These are phyloP conservation scores for Discoglossus pictus DNA, from an alignment of 2,797 vertebrate genomes.

Conservation along the genomic window DNA sequence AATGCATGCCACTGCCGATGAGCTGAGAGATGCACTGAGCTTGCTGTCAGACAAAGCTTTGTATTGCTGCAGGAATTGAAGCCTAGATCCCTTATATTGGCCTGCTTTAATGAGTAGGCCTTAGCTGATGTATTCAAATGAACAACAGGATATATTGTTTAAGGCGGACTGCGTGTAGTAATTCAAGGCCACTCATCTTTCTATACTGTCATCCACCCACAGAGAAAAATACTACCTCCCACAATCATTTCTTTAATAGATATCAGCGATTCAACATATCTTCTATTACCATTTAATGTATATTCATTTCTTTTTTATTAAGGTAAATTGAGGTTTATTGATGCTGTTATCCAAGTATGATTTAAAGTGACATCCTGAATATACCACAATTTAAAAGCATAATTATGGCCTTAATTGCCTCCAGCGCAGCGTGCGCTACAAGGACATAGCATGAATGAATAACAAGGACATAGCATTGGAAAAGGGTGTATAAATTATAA, in stretches of 20 bases:
- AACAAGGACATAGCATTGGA: neutral
- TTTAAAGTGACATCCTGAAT: conserved; percentile 7
- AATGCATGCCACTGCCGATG: conserved; percentile 54
- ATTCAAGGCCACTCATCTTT: conserved; percentile 52
- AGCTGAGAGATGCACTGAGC: conserved; percentile 52
- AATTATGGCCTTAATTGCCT: neutral
- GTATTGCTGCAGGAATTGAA: conserved; percentile 56
- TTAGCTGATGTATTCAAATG: conserved; percentile 52
- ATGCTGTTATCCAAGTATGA: neutral
- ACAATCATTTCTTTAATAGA: neutral
- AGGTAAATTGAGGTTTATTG: neutral
- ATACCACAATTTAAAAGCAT: neutral
- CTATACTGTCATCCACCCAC: too few species aligned
- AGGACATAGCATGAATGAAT: neutral
- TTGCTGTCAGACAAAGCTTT: conserved; percentile 59
- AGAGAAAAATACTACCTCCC: neutral
- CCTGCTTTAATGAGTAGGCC: conserved; percentile 58
- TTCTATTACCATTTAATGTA: neutral
- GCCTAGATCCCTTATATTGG: conserved; percentile 53
- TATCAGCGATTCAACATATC: neutral
- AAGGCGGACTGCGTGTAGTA: conserved; percentile 57
- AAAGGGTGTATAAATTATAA: neutral
- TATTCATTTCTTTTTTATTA: neutral
- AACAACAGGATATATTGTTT: conserved; percentile 57
- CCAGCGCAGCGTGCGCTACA: neutral